Percentiles rank a stretch among this genome's conserved stretches.
Conservation (phyloP, 2,888 invertebrate genomes). For the Cartodere bifasciata region DNA sequence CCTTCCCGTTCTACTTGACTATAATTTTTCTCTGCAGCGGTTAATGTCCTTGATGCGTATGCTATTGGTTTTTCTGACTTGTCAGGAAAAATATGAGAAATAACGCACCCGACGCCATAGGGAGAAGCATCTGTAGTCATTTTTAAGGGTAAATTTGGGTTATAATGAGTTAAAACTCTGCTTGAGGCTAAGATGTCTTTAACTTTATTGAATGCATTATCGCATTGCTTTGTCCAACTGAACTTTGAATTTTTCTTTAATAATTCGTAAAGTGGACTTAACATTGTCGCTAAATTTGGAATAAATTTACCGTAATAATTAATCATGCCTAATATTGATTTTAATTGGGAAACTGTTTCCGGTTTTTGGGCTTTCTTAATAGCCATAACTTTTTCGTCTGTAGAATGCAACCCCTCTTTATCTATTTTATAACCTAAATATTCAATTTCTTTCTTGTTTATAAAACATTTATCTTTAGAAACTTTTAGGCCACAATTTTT, state of each 20-base stretch:
- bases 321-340: conserved; percentile 14
- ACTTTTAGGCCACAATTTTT: conserved; percentile 7
- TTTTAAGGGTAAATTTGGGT: conserved; percentile 1
- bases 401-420: conserved; percentile 11
- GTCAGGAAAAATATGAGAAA: conserved; percentile 18
- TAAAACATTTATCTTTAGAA: conserved; percentile 7
- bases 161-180: conserved; percentile 5
- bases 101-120: conserved; percentile 19
- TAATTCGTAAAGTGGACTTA: conserved; percentile 14
- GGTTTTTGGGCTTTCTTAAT: conserved; percentile 12
- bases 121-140: conserved; percentile 4
- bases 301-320: conserved; percentile 16
- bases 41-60: conserved; percentile 9
- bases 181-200: conserved; percentile 1
- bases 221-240: conserved; percentile 10
- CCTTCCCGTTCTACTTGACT: conserved; percentile 11
- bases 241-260: conserved; percentile 12
- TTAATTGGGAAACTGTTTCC: conserved; percentile 12
- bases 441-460: conserved; percentile 10
- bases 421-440: conserved; percentile 13
- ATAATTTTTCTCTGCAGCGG: conserved; percentile 6
- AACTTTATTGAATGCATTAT: conserved; percentile 10
- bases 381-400: conserved; percentile 11
- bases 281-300: conserved; percentile 11
- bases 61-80: conserved; percentile 20